phyloP scores from a whole-genome alignment of 1,140 invertebrate species.

The Hylaeus volcanicus region DNA sequence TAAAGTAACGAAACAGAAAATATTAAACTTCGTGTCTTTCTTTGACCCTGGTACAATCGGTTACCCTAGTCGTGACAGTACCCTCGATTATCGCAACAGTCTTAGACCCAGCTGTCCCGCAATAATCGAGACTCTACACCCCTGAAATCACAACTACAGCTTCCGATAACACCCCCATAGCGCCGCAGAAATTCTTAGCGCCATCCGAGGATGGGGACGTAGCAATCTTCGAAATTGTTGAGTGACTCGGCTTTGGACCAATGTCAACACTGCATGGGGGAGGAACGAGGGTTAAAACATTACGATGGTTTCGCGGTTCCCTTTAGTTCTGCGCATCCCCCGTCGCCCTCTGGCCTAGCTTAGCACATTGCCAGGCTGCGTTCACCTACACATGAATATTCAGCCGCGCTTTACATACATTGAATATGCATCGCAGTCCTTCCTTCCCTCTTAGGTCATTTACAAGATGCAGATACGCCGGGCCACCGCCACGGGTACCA shows the following conservation, averaged over 20 bases:
- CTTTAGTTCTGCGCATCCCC: slow-evolving; percentile 35
- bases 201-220: neutral
- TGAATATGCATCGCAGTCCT: slow-evolving; percentile 78
- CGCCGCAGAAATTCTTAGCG: neutral
- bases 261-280: neutral
- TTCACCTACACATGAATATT: slow-evolving; percentile 79
- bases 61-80: too few relatives aligned
- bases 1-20: too few relatives aligned
- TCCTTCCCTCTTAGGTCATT: slow-evolving; percentile 79
- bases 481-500: slow-evolving; percentile 57
- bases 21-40: too few relatives aligned
- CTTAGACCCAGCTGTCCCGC: too few relatives aligned
- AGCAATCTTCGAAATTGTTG: neutral
- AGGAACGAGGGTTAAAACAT: slow-evolving; percentile 33
- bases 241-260: neutral
- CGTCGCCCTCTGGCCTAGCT: slow-evolving; percentile 54
- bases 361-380: slow-evolving; percentile 74
- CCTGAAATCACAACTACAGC: too few relatives aligned
- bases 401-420: slow-evolving; percentile 77
- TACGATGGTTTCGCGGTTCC: slow-evolving; percentile 46
- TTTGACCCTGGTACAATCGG: too few relatives aligned
- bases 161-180: too few relatives aligned
- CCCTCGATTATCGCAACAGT: too few relatives aligned
- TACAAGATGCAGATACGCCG: slow-evolving; percentile 77
- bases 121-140: too few relatives aligned